Evolutionary conservation across 2,113 vertebrate genomes (phyloP), one percentile per base, ranked within the genome.

Genomic region (Psilopogon haemacephalus): DNA sequence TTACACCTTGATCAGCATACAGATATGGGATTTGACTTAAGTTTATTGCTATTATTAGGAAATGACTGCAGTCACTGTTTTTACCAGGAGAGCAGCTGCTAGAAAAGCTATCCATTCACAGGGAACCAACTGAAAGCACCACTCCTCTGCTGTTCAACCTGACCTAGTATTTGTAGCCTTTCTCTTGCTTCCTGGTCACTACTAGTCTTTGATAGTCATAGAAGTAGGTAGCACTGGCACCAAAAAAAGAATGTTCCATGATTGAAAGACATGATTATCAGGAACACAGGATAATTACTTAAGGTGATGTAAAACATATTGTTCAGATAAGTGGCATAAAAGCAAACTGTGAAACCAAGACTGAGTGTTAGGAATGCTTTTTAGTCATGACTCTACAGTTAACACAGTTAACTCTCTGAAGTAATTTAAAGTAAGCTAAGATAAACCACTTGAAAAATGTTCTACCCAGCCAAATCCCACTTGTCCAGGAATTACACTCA

Each of bases 1-100:
- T 88, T 85, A 68, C 62, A 89, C 77, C 90, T 92, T 88, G 68
- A 88, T 90, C 87, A 91, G 71, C 71, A 84, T 76, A 84, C 55
- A 91, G 82, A 94, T 56, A 91, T 37, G 85, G 82, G 83, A 91
- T 95, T 94, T 93, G 69, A 82, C 72, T 92, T 92, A 96, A 95
- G 95, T 95, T 95, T 95, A 93, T 81, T 50, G 27, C 96, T 97
- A 97, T 97, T 96, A 87, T 94, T 97, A 97, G 94, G 91, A 82
- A 90, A 84, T 96, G 91, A 97, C 89, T 80, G 85, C 83, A 88
- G 85, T 76, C 68, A 80, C 84, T 93, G 62, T 94, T 94, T 96
- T 95, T 96, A 87, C n/a, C 95, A 89, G 69, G 72, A 79, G 59
- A 93, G 54, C 97, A 97, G 95, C 97, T 97, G 96, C 87, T 93